These are phyloP conservation scores for Stercorarius parasiticus DNA, from an alignment of 2,113 vertebrate species.

Conservation along the genomic window DNA sequence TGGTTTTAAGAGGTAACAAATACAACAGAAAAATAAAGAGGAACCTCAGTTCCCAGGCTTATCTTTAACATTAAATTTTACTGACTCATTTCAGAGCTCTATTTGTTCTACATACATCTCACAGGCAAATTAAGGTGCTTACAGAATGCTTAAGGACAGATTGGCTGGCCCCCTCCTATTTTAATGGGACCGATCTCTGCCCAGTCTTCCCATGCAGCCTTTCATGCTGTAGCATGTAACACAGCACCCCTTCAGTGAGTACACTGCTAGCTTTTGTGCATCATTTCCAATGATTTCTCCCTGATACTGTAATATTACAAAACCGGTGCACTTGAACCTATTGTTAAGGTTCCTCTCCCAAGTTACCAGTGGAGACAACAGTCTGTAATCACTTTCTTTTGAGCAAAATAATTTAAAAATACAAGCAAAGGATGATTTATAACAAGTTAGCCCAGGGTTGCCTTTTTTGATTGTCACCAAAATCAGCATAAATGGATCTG, in stretches of 20 bases:
- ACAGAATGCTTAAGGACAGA: neutral
- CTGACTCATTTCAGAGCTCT: neutral
- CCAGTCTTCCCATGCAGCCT: neutral
- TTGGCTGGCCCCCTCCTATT: neutral
- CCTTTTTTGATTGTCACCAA: neutral
- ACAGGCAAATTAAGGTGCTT: neutral
- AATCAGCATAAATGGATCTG: neutral
- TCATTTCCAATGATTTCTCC: neutral
- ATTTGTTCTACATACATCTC: neutral
- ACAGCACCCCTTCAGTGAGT: neutral
- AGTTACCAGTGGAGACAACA: neutral
- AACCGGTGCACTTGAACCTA: neutral
- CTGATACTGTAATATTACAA: neutral
- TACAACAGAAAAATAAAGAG: neutral
- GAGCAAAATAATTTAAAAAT: neutral
- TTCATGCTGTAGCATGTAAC: neutral
- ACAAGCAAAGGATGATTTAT: neutral
- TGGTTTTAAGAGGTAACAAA: neutral
- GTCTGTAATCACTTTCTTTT: neutral
- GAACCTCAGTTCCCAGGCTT: neutral
- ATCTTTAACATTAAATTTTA: neutral
- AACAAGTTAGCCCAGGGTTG: fast-evolving
- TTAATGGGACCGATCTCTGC: neutral
- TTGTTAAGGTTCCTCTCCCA: neutral
- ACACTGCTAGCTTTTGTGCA: neutral